Evolutionary conservation across 2,797 vertebrate species (phyloP).

Genomic region (Enteromius radiatus): DNA sequence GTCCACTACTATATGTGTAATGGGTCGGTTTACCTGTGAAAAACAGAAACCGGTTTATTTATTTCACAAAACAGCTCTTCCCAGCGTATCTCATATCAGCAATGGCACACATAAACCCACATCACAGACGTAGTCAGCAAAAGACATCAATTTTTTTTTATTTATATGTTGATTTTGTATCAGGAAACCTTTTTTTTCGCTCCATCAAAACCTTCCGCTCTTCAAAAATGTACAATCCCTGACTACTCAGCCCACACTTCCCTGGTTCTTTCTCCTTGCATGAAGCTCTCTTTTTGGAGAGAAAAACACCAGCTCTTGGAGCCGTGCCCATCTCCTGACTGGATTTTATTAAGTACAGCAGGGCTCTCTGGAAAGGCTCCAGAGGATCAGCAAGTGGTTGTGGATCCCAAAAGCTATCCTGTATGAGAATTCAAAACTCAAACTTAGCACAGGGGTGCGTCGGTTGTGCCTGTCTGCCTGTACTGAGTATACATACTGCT

Average conservation of each 20-base stretch:
- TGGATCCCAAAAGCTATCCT: slow-evolving; percentile 56
- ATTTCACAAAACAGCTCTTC: slow-evolving; percentile 17
- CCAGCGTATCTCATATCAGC: background rate
- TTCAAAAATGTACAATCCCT: background rate
- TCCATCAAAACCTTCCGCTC: slow-evolving; percentile 20
- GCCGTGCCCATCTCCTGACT: slow-evolving; percentile 84
- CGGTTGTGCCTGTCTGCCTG: background rate
- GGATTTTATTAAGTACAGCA: slow-evolving; percentile 91
- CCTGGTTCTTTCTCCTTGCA: slow-evolving; percentile 56
- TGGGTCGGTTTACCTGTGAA: slow-evolving; percentile 6
- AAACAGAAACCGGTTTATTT: slow-evolving; percentile 19
- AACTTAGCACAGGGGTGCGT: slow-evolving; percentile 13
- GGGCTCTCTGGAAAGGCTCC: slow-evolving; percentile 83
- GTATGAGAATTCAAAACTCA: slow-evolving; percentile 39
- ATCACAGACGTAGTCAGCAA: background rate
- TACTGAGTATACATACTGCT: background rate
- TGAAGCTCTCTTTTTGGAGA: slow-evolving; percentile 77
- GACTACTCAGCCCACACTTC: slow-evolving; percentile 28
- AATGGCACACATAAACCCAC: background rate
- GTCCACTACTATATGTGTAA: slow-evolving; percentile 3
- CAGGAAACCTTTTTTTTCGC: background rate
- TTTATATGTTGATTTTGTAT: slow-evolving; percentile 15
- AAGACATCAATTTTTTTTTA: background rate
- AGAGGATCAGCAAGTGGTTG: slow-evolving; percentile 71
- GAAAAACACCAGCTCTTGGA: slow-evolving; percentile 85